Evolutionary conservation across 2,888 invertebrate genomes (phyloP).

Genomic region (Phasia obesa): DNA sequence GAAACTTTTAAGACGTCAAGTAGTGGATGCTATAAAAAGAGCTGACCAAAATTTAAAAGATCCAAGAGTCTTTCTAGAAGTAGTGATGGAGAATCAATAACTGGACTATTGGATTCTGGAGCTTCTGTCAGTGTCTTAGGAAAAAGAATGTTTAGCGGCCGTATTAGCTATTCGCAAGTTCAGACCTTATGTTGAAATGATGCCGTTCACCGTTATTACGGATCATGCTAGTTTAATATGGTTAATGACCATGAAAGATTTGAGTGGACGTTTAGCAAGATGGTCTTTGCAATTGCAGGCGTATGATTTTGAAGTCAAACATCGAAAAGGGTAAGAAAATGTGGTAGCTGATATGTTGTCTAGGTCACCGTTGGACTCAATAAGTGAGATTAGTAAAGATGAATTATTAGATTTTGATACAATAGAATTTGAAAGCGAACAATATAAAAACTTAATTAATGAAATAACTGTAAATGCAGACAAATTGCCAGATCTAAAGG

Average conservation of each 20-base stretch:
- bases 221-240: background rate
- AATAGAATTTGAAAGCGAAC: background rate
- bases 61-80: background rate
- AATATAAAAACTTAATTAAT: background rate
- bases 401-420: background rate
- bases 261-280: background rate
- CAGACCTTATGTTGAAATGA: slow-evolving; percentile 2
- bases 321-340: background rate
- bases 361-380: background rate
- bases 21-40: background rate
- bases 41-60: background rate
- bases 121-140: background rate
- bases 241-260: background rate
- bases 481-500: background rate
- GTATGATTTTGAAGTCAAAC: background rate
- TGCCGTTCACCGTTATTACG: background rate
- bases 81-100: background rate
- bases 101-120: background rate
- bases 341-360: background rate
- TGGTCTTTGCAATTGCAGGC: background rate
- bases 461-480: background rate
- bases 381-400: background rate
- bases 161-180: slow-evolving; percentile 12
- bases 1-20: too few relatives aligned
- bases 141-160: background rate